Evolutionary conservation across 1,140 invertebrate species (phyloP).

Genomic region (Steinernema khuongi): DNA sequence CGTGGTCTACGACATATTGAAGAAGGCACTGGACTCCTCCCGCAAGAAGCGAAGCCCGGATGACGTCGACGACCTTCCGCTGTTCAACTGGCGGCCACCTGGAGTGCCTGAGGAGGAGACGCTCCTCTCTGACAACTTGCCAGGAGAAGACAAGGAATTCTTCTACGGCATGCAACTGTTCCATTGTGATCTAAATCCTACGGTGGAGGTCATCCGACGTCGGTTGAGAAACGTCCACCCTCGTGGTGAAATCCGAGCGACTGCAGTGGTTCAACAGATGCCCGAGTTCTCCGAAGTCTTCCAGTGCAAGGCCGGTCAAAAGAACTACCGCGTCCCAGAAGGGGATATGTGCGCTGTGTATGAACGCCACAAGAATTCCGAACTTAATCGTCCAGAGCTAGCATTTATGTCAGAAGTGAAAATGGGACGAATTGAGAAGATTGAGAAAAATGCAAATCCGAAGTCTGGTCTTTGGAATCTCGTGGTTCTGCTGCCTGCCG

Average conservation of each 20-base stretch:
- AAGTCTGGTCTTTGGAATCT: no score
- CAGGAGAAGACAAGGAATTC: background rate
- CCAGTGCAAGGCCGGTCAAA: background rate
- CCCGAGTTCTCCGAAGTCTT: background rate
- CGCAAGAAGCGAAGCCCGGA: background rate
- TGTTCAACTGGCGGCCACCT: background rate
- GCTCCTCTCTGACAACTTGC: background rate
- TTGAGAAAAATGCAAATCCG: no score
- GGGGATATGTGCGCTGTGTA: background rate
- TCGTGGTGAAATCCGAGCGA: background rate
- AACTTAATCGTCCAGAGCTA: no score
- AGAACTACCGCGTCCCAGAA: background rate
- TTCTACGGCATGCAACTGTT: background rate
- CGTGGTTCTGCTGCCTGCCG: no score
- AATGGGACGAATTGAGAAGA: no score
- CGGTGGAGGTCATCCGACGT: no score
- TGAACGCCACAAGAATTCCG: no score
- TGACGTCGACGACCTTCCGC: background rate
- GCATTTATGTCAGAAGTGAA: no score
- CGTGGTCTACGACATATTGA: background rate
- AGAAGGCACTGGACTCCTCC: background rate
- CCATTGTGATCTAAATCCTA: no score
- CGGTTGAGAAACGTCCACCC: background rate
- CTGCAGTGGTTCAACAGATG: background rate
- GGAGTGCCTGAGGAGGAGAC: background rate